phyloP scores from a whole-genome alignment of 2,797 vertebrate genomes.

The Tapirus indicus region DNA sequence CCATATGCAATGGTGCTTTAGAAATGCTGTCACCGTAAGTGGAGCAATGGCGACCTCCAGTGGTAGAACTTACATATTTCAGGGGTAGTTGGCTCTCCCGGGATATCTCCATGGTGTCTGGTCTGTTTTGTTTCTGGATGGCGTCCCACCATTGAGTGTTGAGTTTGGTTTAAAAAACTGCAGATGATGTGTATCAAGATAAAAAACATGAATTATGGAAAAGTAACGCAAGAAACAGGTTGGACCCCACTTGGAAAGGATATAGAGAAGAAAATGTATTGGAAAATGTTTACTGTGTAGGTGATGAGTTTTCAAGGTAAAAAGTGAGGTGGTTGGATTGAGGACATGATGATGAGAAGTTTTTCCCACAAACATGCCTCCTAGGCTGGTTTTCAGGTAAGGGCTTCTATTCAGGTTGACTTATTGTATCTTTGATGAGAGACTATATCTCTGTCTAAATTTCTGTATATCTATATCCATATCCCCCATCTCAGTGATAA shows the following conservation, averaged over 20 bases:
- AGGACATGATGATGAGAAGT: not conserved
- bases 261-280: not conserved
- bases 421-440: not conserved
- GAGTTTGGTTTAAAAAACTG: not conserved
- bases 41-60: conserved; percentile 52
- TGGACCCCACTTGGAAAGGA: not conserved
- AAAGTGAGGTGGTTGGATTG: not conserved
- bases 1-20: not conserved
- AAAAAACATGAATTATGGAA: not conserved
- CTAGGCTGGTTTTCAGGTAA: not conserved
- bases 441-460: not conserved
- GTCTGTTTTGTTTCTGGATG: not conserved
- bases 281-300: not conserved
- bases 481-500: not conserved
- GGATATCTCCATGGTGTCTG: not conserved
- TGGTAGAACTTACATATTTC: conserved; percentile 23
- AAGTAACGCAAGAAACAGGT: not conserved
- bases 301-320: not conserved
- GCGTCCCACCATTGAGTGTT: not conserved
- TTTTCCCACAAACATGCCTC: not conserved
- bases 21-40: not conserved
- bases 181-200: not conserved
- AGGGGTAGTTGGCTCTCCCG: not conserved
- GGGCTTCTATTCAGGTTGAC: not conserved
- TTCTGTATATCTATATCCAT: no score